These are phyloP conservation scores for Andinoacara biseriatus DNA, from an alignment of 2,113 vertebrate genomes.

Conservation along the genomic window DNA sequence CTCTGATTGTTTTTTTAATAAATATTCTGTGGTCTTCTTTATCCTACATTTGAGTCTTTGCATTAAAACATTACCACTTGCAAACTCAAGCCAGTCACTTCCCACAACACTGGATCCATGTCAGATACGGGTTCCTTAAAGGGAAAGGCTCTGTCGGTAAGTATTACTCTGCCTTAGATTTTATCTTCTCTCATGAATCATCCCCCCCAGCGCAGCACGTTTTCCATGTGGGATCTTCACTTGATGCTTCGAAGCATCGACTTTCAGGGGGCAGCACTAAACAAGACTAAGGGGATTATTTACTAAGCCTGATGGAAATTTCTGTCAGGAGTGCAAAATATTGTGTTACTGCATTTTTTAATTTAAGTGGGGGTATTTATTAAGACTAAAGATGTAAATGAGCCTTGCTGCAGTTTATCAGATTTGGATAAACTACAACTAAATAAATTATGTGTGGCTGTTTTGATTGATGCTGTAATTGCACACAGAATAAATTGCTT, in stretches of 20 bases:
- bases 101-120: neutral
- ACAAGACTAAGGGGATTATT: conserved; percentile 9
- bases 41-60: neutral
- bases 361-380: conserved; percentile 7
- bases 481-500: neutral
- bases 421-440: neutral
- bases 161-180: neutral
- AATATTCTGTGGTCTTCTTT: neutral
- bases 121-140: neutral
- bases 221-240: neutral
- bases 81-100: neutral
- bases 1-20: neutral
- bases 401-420: neutral
- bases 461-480: conserved; percentile 3
- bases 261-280: neutral
- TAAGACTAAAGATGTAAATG: conserved; percentile 9
- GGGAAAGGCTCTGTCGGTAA: neutral
- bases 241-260: neutral
- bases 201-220: neutral
- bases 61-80: neutral
- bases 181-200: neutral
- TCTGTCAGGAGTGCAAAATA: neutral
- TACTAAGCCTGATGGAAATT: neutral
- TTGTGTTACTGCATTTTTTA: neutral
- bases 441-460: neutral